phyloP scores from a whole-genome alignment of 2,113 vertebrate species.

The Callithrix jacchus region DNA sequence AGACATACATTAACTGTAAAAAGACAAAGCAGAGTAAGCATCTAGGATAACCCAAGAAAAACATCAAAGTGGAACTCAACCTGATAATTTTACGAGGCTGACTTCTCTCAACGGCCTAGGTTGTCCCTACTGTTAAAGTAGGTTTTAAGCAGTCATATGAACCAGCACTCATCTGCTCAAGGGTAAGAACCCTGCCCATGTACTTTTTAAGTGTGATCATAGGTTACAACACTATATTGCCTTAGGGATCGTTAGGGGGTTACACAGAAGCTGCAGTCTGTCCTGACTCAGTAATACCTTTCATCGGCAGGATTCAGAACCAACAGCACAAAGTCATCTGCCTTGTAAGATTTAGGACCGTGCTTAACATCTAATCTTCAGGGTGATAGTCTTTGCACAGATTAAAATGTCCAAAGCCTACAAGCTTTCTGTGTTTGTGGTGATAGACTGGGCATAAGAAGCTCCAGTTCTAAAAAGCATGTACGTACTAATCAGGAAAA shows the following conservation, averaged over 20 bases:
- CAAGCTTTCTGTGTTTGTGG: background rate
- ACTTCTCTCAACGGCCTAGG: background rate
- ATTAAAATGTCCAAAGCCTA: background rate
- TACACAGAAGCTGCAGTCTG: background rate
- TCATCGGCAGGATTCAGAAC: conserved; percentile 10
- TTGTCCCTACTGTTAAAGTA: background rate
- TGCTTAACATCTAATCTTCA: background rate
- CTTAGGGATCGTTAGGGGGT: background rate
- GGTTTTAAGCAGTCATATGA: background rate
- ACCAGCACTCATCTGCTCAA: background rate
- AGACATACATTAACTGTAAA: background rate
- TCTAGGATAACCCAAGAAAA: background rate
- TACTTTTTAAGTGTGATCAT: background rate
- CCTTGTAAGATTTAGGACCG: background rate
- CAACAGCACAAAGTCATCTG: background rate
- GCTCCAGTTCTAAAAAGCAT: background rate
- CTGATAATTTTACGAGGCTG: background rate
- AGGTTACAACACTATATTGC: background rate
- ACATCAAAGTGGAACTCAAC: background rate
- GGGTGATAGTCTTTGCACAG: background rate
- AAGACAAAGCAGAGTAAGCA: background rate
- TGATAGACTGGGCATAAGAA: background rate
- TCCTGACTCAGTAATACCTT: background rate
- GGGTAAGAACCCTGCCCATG: background rate
- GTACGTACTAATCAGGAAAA: background rate